Conservation (phyloP, 2,888 invertebrate species). For the Pollenia griseotomentosa region DNA sequence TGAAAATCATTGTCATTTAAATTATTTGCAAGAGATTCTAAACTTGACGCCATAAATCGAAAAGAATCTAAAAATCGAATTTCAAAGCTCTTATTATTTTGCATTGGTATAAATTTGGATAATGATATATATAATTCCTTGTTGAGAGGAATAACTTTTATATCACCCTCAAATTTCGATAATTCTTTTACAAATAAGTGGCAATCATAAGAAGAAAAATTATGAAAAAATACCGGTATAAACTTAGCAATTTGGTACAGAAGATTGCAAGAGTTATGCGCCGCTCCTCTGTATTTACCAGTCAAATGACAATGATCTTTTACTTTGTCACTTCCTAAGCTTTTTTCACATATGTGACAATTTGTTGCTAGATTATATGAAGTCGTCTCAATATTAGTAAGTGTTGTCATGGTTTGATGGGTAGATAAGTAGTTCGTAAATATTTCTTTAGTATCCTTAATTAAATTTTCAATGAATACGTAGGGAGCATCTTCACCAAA, state of each 20-base stretch:
- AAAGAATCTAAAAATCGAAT: conserved; percentile 2
- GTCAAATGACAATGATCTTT: not conserved
- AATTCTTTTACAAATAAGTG: not conserved
- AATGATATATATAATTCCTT: not conserved
- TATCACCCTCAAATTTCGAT: not conserved
- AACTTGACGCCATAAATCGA: conserved; percentile 1
- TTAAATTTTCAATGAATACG: not conserved
- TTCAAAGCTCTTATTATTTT: not conserved
- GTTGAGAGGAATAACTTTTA: not conserved
- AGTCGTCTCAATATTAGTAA: not conserved
- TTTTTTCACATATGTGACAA: not conserved
- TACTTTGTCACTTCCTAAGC: not conserved
- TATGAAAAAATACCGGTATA: no score
- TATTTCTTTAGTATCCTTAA: not conserved
- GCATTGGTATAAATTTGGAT: not conserved
- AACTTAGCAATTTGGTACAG: no score
- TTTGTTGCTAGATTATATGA: not conserved
- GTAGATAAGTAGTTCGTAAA: not conserved
- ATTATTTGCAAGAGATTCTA: conserved; percentile 1
- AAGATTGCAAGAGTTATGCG: not conserved
- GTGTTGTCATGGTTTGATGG: not conserved
- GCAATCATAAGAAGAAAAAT: not conserved
- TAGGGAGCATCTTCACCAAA: not conserved
- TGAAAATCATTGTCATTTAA: no score
- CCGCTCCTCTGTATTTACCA: not conserved